These are phyloP conservation scores for Aphyosemion australe DNA, from an alignment of 2,113 vertebrate genomes.

Conservation along the genomic window DNA sequence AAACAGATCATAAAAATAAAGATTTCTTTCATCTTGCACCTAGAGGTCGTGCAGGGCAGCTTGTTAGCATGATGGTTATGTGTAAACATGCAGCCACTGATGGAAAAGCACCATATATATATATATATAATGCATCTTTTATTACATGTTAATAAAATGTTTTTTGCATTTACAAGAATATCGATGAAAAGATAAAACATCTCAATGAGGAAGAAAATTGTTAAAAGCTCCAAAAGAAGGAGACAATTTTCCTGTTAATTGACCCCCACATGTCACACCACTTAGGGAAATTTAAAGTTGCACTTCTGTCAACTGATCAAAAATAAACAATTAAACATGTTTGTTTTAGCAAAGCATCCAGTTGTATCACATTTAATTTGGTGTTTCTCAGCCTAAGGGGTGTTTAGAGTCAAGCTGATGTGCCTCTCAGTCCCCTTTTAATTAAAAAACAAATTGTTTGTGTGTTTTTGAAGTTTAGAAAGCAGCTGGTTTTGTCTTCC, in stretches of 20 bases:
- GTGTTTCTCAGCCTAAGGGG: constrained; percentile 55
- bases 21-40: no score
- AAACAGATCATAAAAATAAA: no score
- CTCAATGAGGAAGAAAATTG: not conserved
- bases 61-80: no score
- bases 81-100: no score
- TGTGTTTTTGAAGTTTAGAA: constrained; percentile 53
- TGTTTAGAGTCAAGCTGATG: constrained; percentile 41
- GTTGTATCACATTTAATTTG: constrained; percentile 58
- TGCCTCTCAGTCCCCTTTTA: constrained; percentile 48
- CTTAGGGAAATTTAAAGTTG: constrained; percentile 33
- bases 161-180: no score
- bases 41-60: no score
- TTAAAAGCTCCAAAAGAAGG: not conserved
- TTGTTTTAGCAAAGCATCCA: constrained; percentile 40
- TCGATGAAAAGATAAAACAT: no score
- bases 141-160: no score
- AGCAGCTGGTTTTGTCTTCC: constrained; percentile 20
- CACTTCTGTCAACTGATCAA: constrained; percentile 56
- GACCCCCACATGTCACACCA: not conserved
- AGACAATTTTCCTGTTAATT: not conserved
- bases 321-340: constrained; percentile 49
- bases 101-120: no score
- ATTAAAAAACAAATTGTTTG: constrained; percentile 59
- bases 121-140: no score